Evolutionary conservation across 2,797 vertebrate species (phyloP), one percentile per base, ranked within the genome.

Genomic region (Smutsia gigantea): DNA sequence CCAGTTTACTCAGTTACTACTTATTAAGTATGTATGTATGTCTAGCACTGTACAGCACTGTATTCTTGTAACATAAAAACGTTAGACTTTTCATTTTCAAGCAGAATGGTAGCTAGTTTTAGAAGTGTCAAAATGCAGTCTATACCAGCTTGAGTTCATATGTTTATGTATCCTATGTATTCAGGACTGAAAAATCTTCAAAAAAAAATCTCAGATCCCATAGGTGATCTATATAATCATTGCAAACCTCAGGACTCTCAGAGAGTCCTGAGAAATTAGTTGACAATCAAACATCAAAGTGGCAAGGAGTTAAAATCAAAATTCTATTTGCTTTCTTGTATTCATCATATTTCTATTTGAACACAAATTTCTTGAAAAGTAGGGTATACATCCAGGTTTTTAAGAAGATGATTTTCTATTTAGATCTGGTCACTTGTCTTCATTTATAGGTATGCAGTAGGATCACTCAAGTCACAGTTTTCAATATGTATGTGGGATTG

Each of bases 401-500:
- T 78, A 79, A 82, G 75, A 75, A 57, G 64, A 42, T 17, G 27
- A 10, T 14, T 87, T n/a, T 90, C 31, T 75, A 0, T 29, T 75
- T 63, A 31, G 57, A 23, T 49, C 18, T 25, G 37, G 12, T 51
- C 18, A 42, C 61, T 12, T 68, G 64, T 87, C 78, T 96, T 98
- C 97, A 9, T 93, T 98, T 0, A 53, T 84, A 95, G 98, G 96
- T 78, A 94, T 21, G 0, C 7, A 11, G 98, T 98, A 9, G 98
- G 98, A 92, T 99, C 98, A 0, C 98, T 98, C 59, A 55, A 82
- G 81, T 99, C 99, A 1, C 99, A 99, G 98, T 99, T 99, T 95
- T 99, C 99, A 19, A 99, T 98, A 0, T 99, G 98, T 94, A 99
- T 78, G 7, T 99, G 99, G 2, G 99, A 99, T 29, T 96, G 98